Conservation (phyloP, 2,797 vertebrate genomes). For the Linurgus olivaceus region DNA sequence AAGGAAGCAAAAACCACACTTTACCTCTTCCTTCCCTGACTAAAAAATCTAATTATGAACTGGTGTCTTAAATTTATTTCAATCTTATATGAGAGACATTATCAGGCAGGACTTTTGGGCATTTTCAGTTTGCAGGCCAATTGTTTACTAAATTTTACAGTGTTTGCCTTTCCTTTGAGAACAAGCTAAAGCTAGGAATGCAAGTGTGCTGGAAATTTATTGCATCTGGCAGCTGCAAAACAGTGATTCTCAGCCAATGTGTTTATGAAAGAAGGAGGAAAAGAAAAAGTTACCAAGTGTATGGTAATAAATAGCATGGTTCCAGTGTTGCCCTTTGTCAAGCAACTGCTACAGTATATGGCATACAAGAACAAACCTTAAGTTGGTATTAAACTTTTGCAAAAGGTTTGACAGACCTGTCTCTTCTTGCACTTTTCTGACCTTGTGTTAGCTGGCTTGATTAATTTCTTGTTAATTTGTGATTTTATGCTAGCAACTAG, state of each 20-base stretch:
- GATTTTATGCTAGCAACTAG: not conserved
- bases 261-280: conserved; percentile 10
- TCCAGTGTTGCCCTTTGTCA: not conserved
- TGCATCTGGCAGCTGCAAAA: conserved; percentile 51
- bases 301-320: not conserved
- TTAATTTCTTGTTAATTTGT: not conserved
- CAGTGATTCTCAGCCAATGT: not conserved
- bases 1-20: not conserved
- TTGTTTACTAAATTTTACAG: conserved; percentile 50
- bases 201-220: conserved; percentile 17
- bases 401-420: not conserved
- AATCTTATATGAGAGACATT: not conserved
- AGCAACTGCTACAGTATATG: not conserved
- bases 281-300: conserved; percentile 5
- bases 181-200: conserved; percentile 23
- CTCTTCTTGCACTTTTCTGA: not conserved
- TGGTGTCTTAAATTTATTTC: not conserved
- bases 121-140: not conserved
- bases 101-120: not conserved
- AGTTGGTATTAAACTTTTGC: not conserved
- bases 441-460: not conserved
- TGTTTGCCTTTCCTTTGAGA: conserved; percentile 31
- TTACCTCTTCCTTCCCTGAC: not conserved
- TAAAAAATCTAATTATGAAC: not conserved
- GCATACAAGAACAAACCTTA: not conserved